Conservation (phyloP, 2,888 invertebrate genomes). For the Agrenia bidenticulata region DNA sequence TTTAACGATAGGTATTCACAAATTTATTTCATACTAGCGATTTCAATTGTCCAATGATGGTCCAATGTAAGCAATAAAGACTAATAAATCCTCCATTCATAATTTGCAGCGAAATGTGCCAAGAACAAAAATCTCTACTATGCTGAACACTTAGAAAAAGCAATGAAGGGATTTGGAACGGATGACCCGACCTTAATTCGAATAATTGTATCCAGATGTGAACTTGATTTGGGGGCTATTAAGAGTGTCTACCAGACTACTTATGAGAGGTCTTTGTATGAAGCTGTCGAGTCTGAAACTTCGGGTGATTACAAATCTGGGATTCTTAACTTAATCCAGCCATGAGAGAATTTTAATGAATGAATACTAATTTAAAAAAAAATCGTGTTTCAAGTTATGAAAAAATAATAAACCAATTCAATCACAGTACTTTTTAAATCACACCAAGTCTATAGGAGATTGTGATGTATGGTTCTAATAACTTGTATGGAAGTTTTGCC, state of each 20-base stretch:
- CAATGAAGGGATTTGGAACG: slow-evolving; percentile 48
- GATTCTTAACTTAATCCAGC: slow-evolving; percentile 34
- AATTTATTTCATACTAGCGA: too few relatives aligned
- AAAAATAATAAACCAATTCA: background rate
- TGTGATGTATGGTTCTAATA: too few relatives aligned
- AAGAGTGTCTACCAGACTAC: slow-evolving; percentile 33
- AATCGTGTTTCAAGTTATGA: too few relatives aligned
- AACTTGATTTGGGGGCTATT: slow-evolving; percentile 36
- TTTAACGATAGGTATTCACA: slow-evolving; percentile 64
- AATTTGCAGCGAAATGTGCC: slow-evolving; percentile 41
- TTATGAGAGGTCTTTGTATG: slow-evolving; percentile 29
- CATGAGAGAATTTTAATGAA: too few relatives aligned
- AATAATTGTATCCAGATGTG: slow-evolving; percentile 40
- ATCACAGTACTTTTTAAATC: background rate
- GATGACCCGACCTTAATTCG: slow-evolving; percentile 40
- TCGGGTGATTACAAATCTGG: slow-evolving; percentile 42
- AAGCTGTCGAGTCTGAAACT: slow-evolving; percentile 39
- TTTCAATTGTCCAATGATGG: too few relatives aligned
- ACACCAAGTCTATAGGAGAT: background rate
- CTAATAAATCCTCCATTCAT: too few relatives aligned
- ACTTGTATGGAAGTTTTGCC: too few relatives aligned
- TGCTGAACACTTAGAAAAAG: slow-evolving; percentile 44
- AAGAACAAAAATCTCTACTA: slow-evolving; percentile 38
- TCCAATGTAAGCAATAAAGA: too few relatives aligned
- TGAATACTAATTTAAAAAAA: too few relatives aligned